Conservation (phyloP, 1,140 invertebrate species). For the Dendroctonus ponderosae region DNA sequence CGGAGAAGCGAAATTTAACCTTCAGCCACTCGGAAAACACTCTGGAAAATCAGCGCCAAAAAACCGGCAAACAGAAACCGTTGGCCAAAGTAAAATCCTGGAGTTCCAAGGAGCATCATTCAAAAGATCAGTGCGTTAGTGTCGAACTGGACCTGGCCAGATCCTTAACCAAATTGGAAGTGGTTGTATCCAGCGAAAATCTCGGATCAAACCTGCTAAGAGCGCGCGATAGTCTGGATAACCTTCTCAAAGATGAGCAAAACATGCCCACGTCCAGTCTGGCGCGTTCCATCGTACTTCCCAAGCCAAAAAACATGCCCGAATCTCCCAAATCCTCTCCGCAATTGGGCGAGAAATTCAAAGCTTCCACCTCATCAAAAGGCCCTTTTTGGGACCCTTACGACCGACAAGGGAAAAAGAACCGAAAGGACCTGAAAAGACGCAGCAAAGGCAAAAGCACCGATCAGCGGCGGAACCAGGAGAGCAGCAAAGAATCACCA, state of each 20-base stretch:
- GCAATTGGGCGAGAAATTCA: conserved; percentile 34
- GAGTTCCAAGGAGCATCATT: conserved; percentile 33
- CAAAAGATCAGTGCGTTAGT: conserved; percentile 9
- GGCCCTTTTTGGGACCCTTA: conserved; percentile 37
- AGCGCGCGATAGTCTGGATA: conserved; percentile 40
- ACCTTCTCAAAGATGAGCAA: conserved; percentile 28
- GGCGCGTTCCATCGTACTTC: conserved; percentile 20
- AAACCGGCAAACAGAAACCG: conserved; percentile 29
- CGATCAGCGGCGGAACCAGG: conserved; percentile 23
- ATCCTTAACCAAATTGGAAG: conserved; percentile 19
- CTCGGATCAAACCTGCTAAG: conserved; percentile 23
- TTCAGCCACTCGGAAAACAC: conserved; percentile 35
- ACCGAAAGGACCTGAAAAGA: conserved; percentile 33
- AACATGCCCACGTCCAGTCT: conserved; percentile 23
- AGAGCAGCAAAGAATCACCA: conserved; percentile 20
- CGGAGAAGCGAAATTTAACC: conserved; percentile 24
- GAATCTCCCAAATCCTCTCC: conserved; percentile 38
- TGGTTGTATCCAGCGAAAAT: conserved; percentile 31
- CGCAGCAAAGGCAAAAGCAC: conserved; percentile 33
- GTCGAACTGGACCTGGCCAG: conserved; percentile 25
- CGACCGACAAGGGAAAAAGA: conserved; percentile 36
- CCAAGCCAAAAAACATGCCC: conserved; percentile 15
- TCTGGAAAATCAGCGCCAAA: conserved; percentile 20
- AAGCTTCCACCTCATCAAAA: conserved; percentile 25
- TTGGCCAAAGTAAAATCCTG: conserved; percentile 35